Base-by-base conservation (phyloP, 1,140 invertebrate species). In the Manduca sexta region DNA sequence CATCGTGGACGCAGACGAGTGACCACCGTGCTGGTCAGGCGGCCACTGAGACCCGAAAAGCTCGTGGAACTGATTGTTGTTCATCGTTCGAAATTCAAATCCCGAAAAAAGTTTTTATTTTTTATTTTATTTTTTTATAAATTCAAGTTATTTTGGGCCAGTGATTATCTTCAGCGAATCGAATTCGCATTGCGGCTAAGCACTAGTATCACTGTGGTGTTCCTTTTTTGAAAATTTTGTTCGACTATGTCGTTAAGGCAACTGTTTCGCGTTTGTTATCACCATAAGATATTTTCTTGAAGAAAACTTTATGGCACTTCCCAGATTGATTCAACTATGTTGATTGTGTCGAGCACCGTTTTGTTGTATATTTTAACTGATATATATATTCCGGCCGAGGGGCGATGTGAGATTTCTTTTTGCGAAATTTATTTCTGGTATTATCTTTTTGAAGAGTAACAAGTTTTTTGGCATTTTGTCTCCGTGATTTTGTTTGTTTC, bases 31-130 rank as follows among this genome's bases (percentile, higher is more conserved):
- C 54, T 85, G 79, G 47, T 87, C 86, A 1, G 84, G 83, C 10
- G 86, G 82, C 86, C 86, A 87, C 56, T 86, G 84, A 5, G 86
- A 86, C 17, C 86, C 83, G 58, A 87, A 86, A 47, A 87, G 49
- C 57, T 86, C 84, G 53, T 81, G 84, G 44, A 86, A 86, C 58
- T 86, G 81, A 14, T 73, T 78, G 49, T 78, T 81, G 44, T 86
- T 84, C 77, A 84, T 86, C 61, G 66, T 80, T 47, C 38, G 51
- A 62, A 67, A 73, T 61, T 69, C 71, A 42, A 72, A 63, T 48
- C 63, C 65, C 49, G 59, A 60, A 59, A 30, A 43, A 43, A 29
- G 26, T 17, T 40, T 40, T 18, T 40, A 3, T 1, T 42, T 10
- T 43, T 44, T 33, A 30, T 45, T 31, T 39, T 26, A 15, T 33